Base-by-base conservation (phyloP, 2,113 vertebrate genomes). In the Orycteropus afer region DNA sequence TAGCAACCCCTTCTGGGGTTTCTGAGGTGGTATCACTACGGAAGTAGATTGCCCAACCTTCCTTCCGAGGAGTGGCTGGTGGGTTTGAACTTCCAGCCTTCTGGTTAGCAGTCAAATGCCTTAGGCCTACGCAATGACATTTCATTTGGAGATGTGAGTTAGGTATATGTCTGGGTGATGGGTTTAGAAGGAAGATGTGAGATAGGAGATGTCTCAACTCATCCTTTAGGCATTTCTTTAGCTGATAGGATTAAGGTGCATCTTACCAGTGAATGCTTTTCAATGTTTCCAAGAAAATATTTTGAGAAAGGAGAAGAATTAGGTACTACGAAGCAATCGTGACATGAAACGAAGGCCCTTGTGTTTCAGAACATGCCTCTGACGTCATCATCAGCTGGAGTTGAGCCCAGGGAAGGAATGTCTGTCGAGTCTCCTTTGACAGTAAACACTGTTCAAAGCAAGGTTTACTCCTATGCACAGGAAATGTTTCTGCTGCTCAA, bases 91-190 rank as follows among this genome's bases (percentile, higher is more conserved):
- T n/a, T n/a, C n/a, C n/a, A n/a, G n/a, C n/a, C n/a, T n/a, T n/a
- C n/a, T n/a, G n/a, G n/a, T n/a, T n/a, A n/a, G n/a, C n/a, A n/a
- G n/a, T n/a, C n/a, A n/a, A n/a, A n/a, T n/a, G n/a, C n/a, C n/a
- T n/a, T n/a, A n/a, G n/a, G n/a, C n/a, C 5, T 20, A 1, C 2
- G 34, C 15, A 3, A 27, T 40, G 67, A 34, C 49, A 23, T 53
- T 65, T 47, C n/a, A 40, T 61, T 73, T 47, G 45, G 53, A 57
- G 57, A 57, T 17, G 29, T 40, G 27, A 59, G 27, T 51, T 25
- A 20, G 0, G 0, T 3, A 7, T 4, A 25, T 11, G 20, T 83
- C 13, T 6, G 2, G 5, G 17, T n/a, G 7, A 42, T 12, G 4
- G 0, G 15, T 59, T 78, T 18, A 7, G 23, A 17, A 15, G 4